Evolutionary conservation across 2,113 vertebrate genomes (phyloP).

Genomic region (Cyanistes caeruleus): DNA sequence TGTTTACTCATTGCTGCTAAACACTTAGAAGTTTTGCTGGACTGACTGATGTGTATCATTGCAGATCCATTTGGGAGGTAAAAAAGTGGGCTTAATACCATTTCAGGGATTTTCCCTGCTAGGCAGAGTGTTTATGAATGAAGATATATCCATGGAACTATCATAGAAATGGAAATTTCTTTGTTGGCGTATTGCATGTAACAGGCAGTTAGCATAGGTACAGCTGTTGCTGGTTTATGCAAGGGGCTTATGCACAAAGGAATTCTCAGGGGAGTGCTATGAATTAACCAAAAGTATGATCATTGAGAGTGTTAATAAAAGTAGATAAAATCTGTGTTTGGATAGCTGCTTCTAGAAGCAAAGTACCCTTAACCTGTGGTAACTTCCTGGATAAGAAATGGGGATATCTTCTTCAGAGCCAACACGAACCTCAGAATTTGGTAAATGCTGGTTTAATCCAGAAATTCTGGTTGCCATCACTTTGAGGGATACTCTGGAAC

Average conservation of each 20-base stretch:
- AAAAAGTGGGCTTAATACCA: background rate
- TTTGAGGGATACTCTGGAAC: background rate
- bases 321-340: background rate
- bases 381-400: background rate
- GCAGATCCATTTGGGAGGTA: background rate
- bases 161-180: background rate
- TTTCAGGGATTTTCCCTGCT: background rate
- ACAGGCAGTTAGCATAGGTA: background rate
- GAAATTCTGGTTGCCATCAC: background rate
- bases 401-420: background rate
- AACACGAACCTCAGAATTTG: background rate
- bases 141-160: background rate
- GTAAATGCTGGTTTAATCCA: background rate
- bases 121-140: background rate
- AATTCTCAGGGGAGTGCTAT: background rate
- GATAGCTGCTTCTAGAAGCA: background rate
- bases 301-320: background rate
- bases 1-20: no score
- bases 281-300: background rate
- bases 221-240: background rate
- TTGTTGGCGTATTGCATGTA: background rate
- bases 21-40: background rate
- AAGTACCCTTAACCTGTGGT: background rate
- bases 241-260: background rate
- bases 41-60: background rate